Evolutionary conservation across 2,797 vertebrate species (phyloP).

Genomic region (Falco novaeseelandiae): DNA sequence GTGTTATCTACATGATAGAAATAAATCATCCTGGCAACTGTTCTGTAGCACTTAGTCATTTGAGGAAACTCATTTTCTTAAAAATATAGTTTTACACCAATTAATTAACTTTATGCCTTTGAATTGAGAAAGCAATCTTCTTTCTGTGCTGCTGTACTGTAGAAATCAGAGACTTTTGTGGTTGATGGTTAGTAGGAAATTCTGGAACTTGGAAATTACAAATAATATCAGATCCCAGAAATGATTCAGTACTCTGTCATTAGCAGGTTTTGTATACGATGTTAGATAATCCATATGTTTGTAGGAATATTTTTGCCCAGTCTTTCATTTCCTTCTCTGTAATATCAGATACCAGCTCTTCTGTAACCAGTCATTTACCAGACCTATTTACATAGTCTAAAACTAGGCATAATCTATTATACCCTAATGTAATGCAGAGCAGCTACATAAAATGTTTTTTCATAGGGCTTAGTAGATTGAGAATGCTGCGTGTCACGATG

Average conservation of each 20-base stretch:
- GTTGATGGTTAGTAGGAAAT: neutral
- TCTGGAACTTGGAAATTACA: neutral
- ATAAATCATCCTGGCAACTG: constrained; percentile 26
- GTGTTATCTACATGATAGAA: neutral
- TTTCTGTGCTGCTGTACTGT: neutral
- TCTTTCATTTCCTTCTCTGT: constrained; percentile 32
- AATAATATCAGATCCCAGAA: constrained; percentile 5
- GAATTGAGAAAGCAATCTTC: neutral
- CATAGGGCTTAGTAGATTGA: neutral
- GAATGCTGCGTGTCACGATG: neutral
- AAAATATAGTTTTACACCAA: neutral
- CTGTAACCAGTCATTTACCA: neutral
- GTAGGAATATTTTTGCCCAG: neutral
- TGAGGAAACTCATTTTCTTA: neutral
- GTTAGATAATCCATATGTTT: neutral
- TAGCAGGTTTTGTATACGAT: neutral
- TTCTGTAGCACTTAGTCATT: neutral
- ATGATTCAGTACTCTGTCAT: neutral
- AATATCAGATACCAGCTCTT: neutral
- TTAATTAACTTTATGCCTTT: constrained; percentile 2
- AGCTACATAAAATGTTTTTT: neutral
- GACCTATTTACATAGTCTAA: constrained; percentile 12
- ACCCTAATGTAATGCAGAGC: neutral
- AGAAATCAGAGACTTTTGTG: neutral
- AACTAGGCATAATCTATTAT: neutral